phyloP scores from a whole-genome alignment of 2,888 invertebrate genomes.

The Mellilla xanthometata region DNA sequence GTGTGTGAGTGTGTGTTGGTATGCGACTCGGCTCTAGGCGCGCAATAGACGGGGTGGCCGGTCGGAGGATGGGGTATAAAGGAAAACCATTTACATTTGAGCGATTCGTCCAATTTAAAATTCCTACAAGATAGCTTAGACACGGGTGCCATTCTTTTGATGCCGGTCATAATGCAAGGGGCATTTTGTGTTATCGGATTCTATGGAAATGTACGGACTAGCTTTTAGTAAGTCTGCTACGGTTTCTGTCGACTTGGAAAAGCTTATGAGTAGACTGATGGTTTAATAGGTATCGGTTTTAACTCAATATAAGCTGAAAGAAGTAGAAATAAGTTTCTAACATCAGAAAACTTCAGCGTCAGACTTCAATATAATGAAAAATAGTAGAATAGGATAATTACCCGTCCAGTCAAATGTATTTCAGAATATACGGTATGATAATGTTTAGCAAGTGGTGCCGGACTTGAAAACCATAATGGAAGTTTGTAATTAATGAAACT shows the following conservation, averaged over 20 bases:
- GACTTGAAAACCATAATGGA: slow-evolving; percentile 1
- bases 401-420: too few species aligned
- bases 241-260: background rate
- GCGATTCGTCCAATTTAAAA: slow-evolving; percentile 84
- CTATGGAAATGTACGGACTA: background rate
- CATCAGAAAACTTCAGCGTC: too few species aligned
- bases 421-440: too few species aligned
- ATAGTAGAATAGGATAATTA: too few species aligned
- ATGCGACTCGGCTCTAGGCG: slow-evolving; percentile 81
- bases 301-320: too few species aligned
- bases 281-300: too few species aligned
- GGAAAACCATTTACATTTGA: slow-evolving; percentile 84
- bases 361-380: too few species aligned
- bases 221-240: background rate
- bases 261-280: too few species aligned
- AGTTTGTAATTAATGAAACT: slow-evolving; percentile 43
- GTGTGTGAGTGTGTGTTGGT: slow-evolving; percentile 78
- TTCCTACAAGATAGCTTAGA: slow-evolving; percentile 83
- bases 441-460: background rate
- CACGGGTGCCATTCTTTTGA: slow-evolving; percentile 82
- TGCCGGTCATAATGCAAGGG: slow-evolving; percentile 71
- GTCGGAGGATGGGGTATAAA: slow-evolving; percentile 82
- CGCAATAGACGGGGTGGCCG: slow-evolving; percentile 79
- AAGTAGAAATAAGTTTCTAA: too few species aligned
- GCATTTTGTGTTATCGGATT: slow-evolving; percentile 53